Percentiles rank a stretch among this genome's conserved stretches.
Evolutionary conservation across 2,113 vertebrate genomes (phyloP).

Genomic region (Solenodon paradoxus): DNA sequence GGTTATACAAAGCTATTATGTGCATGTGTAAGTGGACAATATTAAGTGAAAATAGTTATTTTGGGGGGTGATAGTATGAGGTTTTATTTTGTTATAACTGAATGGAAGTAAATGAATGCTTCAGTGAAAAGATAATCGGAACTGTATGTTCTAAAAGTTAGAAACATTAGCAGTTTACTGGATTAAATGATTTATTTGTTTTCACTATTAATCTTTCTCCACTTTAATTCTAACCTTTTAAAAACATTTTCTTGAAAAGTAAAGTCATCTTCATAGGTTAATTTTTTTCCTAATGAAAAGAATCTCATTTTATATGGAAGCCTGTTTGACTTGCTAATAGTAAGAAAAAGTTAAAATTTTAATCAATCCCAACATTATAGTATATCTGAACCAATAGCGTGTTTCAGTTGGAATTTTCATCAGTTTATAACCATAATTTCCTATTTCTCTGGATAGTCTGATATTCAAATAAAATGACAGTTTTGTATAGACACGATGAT

Average conservation of each 20-base stretch:
- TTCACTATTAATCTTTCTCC: constrained; percentile 5
- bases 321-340: not conserved
- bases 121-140: not conserved
- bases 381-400: not conserved
- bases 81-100: not conserved
- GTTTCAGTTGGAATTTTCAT: not conserved
- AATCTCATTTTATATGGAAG: constrained; percentile 25
- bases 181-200: not conserved
- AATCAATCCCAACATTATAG: not conserved
- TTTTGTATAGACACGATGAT: not conserved
- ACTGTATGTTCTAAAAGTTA: not conserved
- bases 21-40: not conserved
- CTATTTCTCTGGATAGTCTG: not conserved
- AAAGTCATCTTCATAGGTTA: not conserved
- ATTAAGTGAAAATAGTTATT: not conserved
- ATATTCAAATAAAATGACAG: constrained; percentile 26
- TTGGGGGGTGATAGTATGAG: not conserved
- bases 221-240: not conserved
- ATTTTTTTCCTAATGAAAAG: constrained; percentile 22
- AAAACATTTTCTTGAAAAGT: constrained; percentile 21
- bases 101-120: not conserved
- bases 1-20: not conserved
- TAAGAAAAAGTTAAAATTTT: constrained; percentile 23
- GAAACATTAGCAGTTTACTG: not conserved
- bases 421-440: constrained; percentile 19